These are phyloP conservation scores for Alligator sinensis DNA, from an alignment of 2,113 vertebrate genomes.

Conservation along the genomic window DNA sequence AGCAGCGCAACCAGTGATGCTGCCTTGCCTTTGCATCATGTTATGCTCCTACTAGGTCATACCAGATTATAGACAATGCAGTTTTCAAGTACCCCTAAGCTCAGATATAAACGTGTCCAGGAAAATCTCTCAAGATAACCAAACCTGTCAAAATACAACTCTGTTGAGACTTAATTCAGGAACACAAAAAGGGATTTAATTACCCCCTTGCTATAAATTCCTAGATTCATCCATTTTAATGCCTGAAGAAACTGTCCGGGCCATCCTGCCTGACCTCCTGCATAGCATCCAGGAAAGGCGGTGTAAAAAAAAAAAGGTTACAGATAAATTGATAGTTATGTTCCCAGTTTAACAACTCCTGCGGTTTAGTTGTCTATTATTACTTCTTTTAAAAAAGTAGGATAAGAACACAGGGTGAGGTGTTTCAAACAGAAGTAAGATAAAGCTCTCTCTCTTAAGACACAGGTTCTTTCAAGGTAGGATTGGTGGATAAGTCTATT, in stretches of 20 bases:
- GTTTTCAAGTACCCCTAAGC: not conserved
- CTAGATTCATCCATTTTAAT: not conserved
- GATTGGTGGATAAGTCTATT: conserved; percentile 16
- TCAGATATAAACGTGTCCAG: not conserved
- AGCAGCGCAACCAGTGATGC: too few relatives aligned
- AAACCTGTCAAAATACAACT: not conserved
- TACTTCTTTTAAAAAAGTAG: not conserved
- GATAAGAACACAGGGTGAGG: not conserved
- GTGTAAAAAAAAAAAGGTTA: not conserved
- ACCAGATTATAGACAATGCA: not conserved
- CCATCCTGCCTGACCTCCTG: not conserved
- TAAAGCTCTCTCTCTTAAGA: not conserved
- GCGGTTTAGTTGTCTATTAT: not conserved
- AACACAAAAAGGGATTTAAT: not conserved
- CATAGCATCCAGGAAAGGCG: too few relatives aligned
- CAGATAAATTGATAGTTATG: not conserved
- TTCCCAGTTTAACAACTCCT: not conserved
- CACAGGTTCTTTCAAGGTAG: not conserved
- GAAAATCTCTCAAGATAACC: not conserved
- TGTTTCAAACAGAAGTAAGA: not conserved
- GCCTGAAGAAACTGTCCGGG: not conserved
- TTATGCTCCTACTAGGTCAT: too few relatives aligned
- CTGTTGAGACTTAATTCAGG: not conserved
- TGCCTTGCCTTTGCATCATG: too few relatives aligned
- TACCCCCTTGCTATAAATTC: not conserved